These are phyloP conservation scores for Sitodiplosis mosellana DNA, from an alignment of 1,140 invertebrate genomes.

Conservation along the genomic window DNA sequence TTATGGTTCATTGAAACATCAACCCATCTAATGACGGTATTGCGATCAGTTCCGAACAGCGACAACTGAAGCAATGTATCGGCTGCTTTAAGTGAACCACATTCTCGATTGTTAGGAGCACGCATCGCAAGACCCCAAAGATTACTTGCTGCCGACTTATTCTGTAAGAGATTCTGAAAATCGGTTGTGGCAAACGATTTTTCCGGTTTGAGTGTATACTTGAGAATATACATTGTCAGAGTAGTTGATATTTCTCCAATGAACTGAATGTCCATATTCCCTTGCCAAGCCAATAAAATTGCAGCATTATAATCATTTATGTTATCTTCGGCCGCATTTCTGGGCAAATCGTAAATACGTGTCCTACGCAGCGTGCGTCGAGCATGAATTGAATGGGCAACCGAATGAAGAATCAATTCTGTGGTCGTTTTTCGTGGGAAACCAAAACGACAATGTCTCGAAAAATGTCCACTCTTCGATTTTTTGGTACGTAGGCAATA, in stretches of 20 bases:
- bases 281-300: conserved; percentile 15
- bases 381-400: background rate
- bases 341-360: background rate
- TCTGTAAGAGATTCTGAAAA: background rate
- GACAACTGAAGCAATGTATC: conserved; percentile 17
- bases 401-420: background rate
- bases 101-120: conserved; percentile 15
- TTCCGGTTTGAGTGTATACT: background rate
- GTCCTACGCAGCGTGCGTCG: background rate
- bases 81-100: conserved; percentile 16
- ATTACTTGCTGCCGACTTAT: no score
- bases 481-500: background rate
- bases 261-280: conserved; percentile 21
- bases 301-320: conserved; percentile 22
- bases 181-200: background rate
- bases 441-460: background rate
- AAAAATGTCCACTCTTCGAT: background rate
- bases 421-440: background rate
- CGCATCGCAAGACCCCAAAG: conserved; percentile 11
- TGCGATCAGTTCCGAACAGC: conserved; percentile 16
- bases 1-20: no score
- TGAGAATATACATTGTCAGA: conserved; percentile 14
- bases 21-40: conserved; percentile 11
- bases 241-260: conserved; percentile 17
- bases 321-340: background rate